Percentiles rank a stretch among this genome's conserved stretches.
phyloP scores from a whole-genome alignment of 1,140 invertebrate genomes.

The Neotoxoptera formosana region DNA sequence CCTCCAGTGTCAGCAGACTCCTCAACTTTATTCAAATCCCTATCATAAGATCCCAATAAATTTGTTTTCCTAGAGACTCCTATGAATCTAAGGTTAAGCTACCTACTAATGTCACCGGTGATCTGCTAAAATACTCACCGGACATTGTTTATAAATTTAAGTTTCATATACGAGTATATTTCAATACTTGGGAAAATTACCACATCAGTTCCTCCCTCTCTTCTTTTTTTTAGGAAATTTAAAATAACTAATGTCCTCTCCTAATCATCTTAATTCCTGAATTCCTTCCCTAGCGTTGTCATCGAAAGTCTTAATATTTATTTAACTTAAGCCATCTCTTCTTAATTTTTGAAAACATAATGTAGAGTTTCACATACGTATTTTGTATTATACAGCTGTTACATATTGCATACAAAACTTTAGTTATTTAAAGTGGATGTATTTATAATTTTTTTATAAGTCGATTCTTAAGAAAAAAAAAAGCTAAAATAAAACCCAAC shows the following conservation, averaged over 20 bases:
- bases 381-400: too few species aligned
- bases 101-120: not conserved
- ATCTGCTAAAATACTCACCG: not conserved
- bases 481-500: not conserved
- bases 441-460: not conserved
- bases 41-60: not conserved
- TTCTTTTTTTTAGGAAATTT: too few species aligned
- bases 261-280: not conserved
- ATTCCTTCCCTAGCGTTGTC: not conserved
- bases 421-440: too few species aligned
- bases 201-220: not conserved
- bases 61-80: not conserved
- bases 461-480: not conserved
- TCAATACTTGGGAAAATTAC: not conserved
- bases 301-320: too few species aligned
- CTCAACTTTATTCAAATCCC: not conserved
- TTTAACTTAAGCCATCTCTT: too few species aligned
- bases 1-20: too few species aligned
- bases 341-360: too few species aligned
- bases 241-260: too few species aligned
- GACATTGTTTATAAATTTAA: not conserved
- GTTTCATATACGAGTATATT: too few species aligned
- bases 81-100: not conserved
- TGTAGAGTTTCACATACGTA: too few species aligned
- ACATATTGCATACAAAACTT: not conserved